Evolutionary conservation across 2,797 vertebrate species (phyloP).

Genomic region (Hipposideros larvatus): DNA sequence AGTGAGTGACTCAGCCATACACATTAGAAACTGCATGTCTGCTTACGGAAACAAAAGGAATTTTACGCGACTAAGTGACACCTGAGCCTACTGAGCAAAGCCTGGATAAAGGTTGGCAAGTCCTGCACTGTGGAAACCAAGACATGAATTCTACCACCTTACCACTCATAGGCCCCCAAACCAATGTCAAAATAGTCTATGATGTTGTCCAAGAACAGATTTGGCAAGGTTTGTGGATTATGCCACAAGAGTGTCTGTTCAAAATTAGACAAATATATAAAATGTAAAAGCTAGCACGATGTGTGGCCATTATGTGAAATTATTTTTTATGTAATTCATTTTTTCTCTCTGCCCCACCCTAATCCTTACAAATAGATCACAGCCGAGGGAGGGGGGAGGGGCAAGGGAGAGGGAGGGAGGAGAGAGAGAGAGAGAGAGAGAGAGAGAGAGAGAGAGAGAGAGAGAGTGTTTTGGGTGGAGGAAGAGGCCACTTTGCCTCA

Average conservation of each 20-base stretch:
- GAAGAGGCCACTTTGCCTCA: not conserved
- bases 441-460: too few relatives aligned
- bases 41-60: slow-evolving; percentile 62
- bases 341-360: not conserved
- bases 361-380: not conserved
- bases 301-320: slow-evolving; percentile 10
- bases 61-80: slow-evolving; percentile 10
- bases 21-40: slow-evolving; percentile 11
- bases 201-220: slow-evolving; percentile 22
- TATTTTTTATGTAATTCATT: slow-evolving; percentile 4
- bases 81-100: not conserved
- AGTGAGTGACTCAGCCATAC: not conserved
- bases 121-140: not conserved
- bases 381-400: not conserved
- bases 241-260: not conserved
- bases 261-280: slow-evolving; percentile 12
- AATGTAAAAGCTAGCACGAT: not conserved
- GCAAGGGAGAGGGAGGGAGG: too few relatives aligned
- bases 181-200: not conserved
- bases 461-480: too few relatives aligned
- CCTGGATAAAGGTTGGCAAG: not conserved
- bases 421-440: too few relatives aligned
- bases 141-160: slow-evolving; percentile 26
- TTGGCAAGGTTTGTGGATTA: slow-evolving; percentile 8
- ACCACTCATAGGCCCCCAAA: not conserved